Evolutionary conservation across 2,888 invertebrate species (phyloP).

Genomic region (Epistrophe eligans): DNA sequence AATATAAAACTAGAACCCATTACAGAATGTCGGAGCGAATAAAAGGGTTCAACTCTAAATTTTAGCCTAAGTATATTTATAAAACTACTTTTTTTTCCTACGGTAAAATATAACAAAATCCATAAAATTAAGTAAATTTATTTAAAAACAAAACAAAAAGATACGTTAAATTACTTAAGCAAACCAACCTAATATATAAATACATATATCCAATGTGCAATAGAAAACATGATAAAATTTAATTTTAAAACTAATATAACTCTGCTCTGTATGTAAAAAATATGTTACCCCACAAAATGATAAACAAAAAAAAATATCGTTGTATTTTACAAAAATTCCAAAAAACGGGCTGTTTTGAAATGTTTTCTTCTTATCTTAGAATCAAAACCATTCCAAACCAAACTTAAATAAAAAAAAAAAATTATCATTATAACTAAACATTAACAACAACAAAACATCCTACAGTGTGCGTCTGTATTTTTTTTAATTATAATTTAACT

Average conservation of each 20-base stretch:
- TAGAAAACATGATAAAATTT: constrained; percentile 63
- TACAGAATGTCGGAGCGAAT: constrained; percentile 88
- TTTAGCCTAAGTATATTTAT: constrained; percentile 14
- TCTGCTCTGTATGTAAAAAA: constrained; percentile 45
- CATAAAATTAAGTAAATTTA: constrained; percentile 48
- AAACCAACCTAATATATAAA: constrained; percentile 31
- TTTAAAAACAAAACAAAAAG: constrained; percentile 28
- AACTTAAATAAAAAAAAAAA: constrained; percentile 24
- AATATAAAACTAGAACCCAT: constrained; percentile 90
- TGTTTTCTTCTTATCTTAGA: constrained; percentile 47
- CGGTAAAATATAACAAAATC: constrained; percentile 16
- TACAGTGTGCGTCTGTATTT: constrained; percentile 61
- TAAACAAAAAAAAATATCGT: constrained; percentile 23
- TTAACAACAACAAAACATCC: constrained; percentile 21
- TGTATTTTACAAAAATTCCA: constrained; percentile 38
- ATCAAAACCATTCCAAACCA: constrained; percentile 62
- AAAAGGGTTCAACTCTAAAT: constrained; percentile 79
- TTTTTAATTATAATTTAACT: constrained; percentile 18
- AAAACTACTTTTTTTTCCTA: constrained; percentile 26
- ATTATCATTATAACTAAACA: constrained; percentile 2
- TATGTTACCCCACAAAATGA: constrained; percentile 25
- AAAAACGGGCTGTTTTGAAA: constrained; percentile 70
- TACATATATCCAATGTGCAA: constrained; percentile 76
- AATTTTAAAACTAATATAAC: constrained; percentile 35
- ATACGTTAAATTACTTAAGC: constrained; percentile 30